Conservation (phyloP, 2,888 invertebrate genomes). For the Drosophila formosana region DNA sequence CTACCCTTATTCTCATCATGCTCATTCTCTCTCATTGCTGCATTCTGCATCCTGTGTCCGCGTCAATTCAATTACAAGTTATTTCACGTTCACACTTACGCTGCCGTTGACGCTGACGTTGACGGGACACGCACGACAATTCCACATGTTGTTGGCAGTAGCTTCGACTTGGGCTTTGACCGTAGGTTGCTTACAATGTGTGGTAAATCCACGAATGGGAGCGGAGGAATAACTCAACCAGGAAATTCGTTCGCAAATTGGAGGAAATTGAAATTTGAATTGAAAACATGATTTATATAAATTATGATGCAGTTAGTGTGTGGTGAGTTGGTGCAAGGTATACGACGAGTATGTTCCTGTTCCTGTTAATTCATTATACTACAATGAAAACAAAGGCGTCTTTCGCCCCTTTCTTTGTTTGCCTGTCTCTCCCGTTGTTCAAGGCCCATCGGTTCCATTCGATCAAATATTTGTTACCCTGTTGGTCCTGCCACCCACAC, state of each 20-base stretch:
- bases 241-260: constrained; percentile 71
- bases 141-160: constrained; percentile 44
- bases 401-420: neutral
- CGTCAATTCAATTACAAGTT: constrained; percentile 76
- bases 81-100: constrained; percentile 52
- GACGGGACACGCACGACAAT: constrained; percentile 51
- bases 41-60: constrained; percentile 64
- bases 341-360: constrained; percentile 10
- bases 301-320: constrained; percentile 35
- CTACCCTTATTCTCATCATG: neutral
- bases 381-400: constrained; percentile 25
- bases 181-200: constrained; percentile 1
- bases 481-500: constrained; percentile 3
- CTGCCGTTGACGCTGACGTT: constrained; percentile 28
- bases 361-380: neutral
- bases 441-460: constrained; percentile 13
- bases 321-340: neutral
- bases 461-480: constrained; percentile 34
- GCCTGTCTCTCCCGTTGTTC: neutral
- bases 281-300: constrained; percentile 67
- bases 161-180: neutral
- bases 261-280: constrained; percentile 77
- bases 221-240: constrained; percentile 21
- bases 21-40: constrained; percentile 17
- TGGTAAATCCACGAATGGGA: neutral